Evolutionary conservation across 1,140 invertebrate genomes (phyloP).

Genomic region (Tetraneura akinire): DNA sequence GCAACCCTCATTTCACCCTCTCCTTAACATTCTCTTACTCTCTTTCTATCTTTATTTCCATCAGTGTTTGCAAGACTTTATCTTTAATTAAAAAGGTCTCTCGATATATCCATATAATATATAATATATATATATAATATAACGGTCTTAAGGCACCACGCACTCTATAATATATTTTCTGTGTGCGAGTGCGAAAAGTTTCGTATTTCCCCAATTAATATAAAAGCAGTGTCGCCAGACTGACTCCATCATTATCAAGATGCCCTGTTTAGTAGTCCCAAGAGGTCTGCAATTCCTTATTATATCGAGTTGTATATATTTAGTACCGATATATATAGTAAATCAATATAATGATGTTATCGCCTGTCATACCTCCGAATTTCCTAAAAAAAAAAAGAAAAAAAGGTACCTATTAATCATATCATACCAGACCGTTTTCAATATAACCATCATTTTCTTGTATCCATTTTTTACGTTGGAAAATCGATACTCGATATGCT

Average conservation of each 20-base stretch:
- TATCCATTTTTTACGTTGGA: too few relatives aligned
- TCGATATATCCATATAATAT: not conserved
- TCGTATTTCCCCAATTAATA: constrained; percentile 42
- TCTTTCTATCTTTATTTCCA: not conserved
- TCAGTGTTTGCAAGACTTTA: constrained; percentile 23
- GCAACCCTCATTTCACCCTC: constrained; percentile 24
- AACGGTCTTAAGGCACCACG: not conserved
- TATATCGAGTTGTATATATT: not conserved
- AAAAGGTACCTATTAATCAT: too few relatives aligned
- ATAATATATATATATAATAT: constrained; percentile 14
- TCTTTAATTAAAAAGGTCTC: constrained; percentile 46
- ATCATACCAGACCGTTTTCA: not conserved
- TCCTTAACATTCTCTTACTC: not conserved
- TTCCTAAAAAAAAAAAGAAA: not conserved
- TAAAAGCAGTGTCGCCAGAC: constrained; percentile 43
- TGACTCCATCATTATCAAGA: constrained; percentile 29
- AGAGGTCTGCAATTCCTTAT: constrained; percentile 12
- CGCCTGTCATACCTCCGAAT: not conserved
- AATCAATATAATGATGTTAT: constrained; percentile 31
- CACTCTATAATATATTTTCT: not conserved
- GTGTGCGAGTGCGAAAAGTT: constrained; percentile 17
- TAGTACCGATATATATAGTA: constrained; percentile 2
- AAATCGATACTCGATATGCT: too few relatives aligned
- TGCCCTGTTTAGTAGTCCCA: constrained; percentile 29
- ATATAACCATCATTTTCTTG: too few relatives aligned